A percentile compares a stretch with the other conserved stretches of the same genome.
Evolutionary conservation across 2,797 vertebrate genomes (phyloP).

Genomic region (Euthynnus affinis): DNA sequence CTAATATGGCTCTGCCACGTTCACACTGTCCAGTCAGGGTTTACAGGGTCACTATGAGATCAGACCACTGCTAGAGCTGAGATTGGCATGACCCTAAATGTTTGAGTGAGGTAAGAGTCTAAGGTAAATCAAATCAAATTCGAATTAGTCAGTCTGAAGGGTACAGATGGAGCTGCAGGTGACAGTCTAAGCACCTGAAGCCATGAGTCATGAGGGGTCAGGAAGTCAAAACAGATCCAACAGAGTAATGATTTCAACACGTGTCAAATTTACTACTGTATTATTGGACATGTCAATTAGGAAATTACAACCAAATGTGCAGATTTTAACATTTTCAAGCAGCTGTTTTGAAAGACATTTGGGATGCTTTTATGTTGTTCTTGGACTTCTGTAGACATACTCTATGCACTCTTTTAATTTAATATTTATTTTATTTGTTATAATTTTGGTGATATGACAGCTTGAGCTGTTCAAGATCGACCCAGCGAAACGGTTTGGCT

Average conservation of each 20-base stretch:
- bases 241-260: neutral
- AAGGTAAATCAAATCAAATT: conserved; percentile 64
- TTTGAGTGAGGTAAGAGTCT: conserved; percentile 51
- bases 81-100: conserved; percentile 42
- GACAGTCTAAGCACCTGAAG: conserved; percentile 33
- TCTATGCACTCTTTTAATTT: neutral
- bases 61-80: conserved; percentile 55
- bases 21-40: conserved; percentile 36
- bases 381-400: neutral
- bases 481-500: neutral
- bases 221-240: neutral
- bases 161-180: conserved; percentile 57
- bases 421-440: neutral
- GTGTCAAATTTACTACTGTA: neutral
- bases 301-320: neutral
- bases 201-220: conserved; percentile 21
- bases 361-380: neutral
- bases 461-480: neutral
- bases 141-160: conserved; percentile 39
- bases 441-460: neutral
- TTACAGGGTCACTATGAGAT: conserved; percentile 62
- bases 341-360: neutral
- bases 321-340: neutral
- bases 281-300: neutral
- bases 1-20: conserved; percentile 64